phyloP scores from a whole-genome alignment of 1,140 invertebrate species.

The Orchesella cincta region DNA sequence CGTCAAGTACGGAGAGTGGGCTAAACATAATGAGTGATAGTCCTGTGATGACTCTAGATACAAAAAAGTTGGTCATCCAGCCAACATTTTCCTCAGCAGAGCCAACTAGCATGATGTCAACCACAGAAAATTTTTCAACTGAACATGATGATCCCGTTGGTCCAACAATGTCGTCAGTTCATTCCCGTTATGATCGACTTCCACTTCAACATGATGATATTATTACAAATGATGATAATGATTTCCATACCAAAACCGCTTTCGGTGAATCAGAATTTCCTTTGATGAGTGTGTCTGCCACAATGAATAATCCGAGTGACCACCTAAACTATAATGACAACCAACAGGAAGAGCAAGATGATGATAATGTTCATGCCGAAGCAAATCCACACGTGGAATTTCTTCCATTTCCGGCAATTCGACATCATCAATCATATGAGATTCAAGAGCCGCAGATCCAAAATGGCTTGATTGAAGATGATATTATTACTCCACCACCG shows the following conservation, averaged over 20 bases:
- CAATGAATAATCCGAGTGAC: not conserved
- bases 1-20: not conserved
- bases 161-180: not conserved
- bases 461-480: too few species aligned
- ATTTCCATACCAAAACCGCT: conserved; percentile 9
- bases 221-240: not conserved
- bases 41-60: conserved; percentile 16
- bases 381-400: too few species aligned
- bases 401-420: too few species aligned
- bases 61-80: not conserved
- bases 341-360: not conserved
- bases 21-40: not conserved
- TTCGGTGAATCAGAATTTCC: not conserved
- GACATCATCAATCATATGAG: too few species aligned
- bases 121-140: not conserved
- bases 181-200: not conserved
- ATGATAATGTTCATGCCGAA: not conserved
- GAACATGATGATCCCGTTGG: not conserved
- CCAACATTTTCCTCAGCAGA: not conserved
- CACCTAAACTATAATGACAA: not conserved
- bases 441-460: too few species aligned
- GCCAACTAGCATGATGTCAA: not conserved
- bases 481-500: too few species aligned
- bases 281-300: not conserved
- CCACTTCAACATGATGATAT: not conserved